phyloP scores from a whole-genome alignment of 2,113 vertebrate genomes.

The Chiloscyllium plagiosum region DNA sequence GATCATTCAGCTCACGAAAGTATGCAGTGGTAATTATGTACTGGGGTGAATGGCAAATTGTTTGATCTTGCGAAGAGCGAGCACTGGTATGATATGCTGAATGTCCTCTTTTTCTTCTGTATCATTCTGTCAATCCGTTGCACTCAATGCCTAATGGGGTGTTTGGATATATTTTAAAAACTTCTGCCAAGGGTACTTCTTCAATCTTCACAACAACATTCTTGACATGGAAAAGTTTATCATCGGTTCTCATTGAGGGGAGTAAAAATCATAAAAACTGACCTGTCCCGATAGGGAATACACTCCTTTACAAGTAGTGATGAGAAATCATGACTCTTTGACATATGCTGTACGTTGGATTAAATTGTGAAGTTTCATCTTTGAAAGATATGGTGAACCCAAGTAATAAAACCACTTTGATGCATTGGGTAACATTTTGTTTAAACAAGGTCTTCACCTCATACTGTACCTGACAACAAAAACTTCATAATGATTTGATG shows the following conservation, averaged over 20 bases:
- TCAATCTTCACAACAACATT: background rate
- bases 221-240: background rate
- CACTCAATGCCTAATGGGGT: background rate
- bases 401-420: background rate
- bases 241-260: background rate
- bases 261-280: background rate
- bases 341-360: background rate
- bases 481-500: background rate
- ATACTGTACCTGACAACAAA: background rate
- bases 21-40: background rate
- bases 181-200: background rate
- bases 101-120: background rate
- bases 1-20: background rate
- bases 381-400: background rate
- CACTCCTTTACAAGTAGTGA: background rate
- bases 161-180: background rate
- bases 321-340: background rate
- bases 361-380: background rate
- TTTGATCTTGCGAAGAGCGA: background rate
- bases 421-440: background rate
- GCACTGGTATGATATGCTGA: background rate
- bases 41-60: background rate
- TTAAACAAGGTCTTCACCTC: background rate
- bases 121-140: background rate
- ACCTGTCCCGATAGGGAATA: background rate